Percentiles rank a stretch among this genome's conserved stretches.
phyloP scores from a whole-genome alignment of 1,140 invertebrate genomes.

The Panulirus ornatus region DNA sequence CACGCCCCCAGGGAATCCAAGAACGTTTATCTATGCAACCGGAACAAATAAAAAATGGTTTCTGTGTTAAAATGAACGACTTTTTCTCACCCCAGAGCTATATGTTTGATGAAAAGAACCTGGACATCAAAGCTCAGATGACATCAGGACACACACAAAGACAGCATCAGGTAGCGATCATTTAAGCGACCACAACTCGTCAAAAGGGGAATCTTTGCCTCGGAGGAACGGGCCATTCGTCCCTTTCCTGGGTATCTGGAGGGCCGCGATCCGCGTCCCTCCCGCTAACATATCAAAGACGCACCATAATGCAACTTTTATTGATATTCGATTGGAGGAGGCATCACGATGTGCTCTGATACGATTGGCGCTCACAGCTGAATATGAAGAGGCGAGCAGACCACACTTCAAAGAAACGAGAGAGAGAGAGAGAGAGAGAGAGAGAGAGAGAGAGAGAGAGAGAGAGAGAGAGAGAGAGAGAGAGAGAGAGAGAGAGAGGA shows the following conservation, averaged over 20 bases:
- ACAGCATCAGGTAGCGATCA: too few species aligned
- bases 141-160: too few species aligned
- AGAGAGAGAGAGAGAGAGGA: too few species aligned
- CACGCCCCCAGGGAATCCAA: too few species aligned
- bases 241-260: background rate
- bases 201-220: too few species aligned
- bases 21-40: background rate
- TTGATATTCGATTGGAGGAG: conserved; percentile 13
- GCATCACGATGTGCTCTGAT: background rate
- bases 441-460: too few species aligned
- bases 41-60: background rate
- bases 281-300: background rate
- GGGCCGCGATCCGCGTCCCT: background rate
- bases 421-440: background rate
- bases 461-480: too few species aligned
- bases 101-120: too few species aligned
- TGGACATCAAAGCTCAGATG: too few species aligned
- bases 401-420: background rate
- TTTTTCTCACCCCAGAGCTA: background rate
- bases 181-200: too few species aligned
- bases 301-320: conserved; percentile 8
- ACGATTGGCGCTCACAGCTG: background rate
- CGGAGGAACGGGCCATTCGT: too few species aligned
- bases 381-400: background rate
- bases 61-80: background rate